Evolutionary conservation across 2,888 invertebrate species (phyloP), one percentile per base, ranked within the genome.

Genomic region (Zhengitettix transpicula): DNA sequence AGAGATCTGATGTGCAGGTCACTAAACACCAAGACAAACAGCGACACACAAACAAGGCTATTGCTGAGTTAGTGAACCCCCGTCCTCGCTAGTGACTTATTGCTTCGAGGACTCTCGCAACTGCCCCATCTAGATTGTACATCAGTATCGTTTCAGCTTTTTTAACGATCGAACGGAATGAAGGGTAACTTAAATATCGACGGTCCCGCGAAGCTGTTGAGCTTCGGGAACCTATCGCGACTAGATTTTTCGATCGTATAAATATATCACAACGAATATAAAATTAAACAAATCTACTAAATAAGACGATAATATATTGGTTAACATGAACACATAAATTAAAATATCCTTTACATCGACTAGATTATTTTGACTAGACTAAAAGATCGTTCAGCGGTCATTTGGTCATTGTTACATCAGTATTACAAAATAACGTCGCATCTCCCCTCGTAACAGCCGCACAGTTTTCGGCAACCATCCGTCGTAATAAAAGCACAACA

Each of bases 1-100:
- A 58, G 58, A 56, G 42, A 47, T 53, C 47, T 62, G 55, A 56
- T 28, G 60, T 57, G 58, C 59, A 62, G 56, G 57, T 61, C 61
- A 63, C 61, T 61, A 63, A 64, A 64, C 64, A 64, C 63, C 63
- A 60, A 59, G 62, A 64, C 63, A 64, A 61, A 63, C 62, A 63
- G 64, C 63, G 61, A 62, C 63, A 63, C 65, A 65, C 64, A 64
- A 61, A 58, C 64, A 65, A 61, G 65, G 62, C 64, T 61, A 61
- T 61, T 61, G 61, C 61, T 61, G 57, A 57, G 57, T 58, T 56
- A 61, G 16, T 60, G 55, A 52, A 40, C 28, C 28, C 28, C 28
- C 28, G 28, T 28, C 28, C 28, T 28, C 28, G 28, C 28, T 28
- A 28, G 28, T 28, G 28, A 28, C 28, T 28, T 28, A 28, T 28